Evolutionary conservation across 1,140 invertebrate species (phyloP), one percentile per base, ranked within the genome.

Genomic region (Papilio dardanus): DNA sequence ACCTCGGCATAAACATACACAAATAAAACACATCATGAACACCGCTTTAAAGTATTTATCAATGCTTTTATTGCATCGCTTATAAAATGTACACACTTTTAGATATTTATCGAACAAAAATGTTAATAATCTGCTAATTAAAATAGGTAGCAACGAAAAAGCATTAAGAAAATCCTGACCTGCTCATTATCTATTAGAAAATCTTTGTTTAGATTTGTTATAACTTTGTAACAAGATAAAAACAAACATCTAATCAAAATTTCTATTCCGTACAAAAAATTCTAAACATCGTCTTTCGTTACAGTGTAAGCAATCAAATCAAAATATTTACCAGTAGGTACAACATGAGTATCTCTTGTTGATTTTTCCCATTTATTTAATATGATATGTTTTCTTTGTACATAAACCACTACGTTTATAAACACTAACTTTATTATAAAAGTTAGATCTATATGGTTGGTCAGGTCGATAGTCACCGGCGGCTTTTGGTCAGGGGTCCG

Each of bases 401-500:
- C 12, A 10, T 14, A 35, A 35, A 5, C 33, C 6, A 2, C 46
- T 24, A 2, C 19, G 46, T 50, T 7, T 50, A 2, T 50, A 24
- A 28, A 58, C 10, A 58, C 8, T 24, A 24, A 14, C 2, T 46
- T 46, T 24, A 58, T 12, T 14, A 58, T 58, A 24, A 58, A 58
- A 8, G 19, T 1, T 12, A 24, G 19, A 10, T 58, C 6, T 24
- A 54, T 54, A 58, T 58, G 19, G 50, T 30, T 4, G 54, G 12
- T 62, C 54, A 14, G 54, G 24, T 62, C 24, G 54, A 62, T 62
- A 62, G 12, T 79, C 42, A 78, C 80, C 71, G 74, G 37, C 37
- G 42, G 58, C 35, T 81, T 83, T 85, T 81, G 82, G 84, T 40
- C 79, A 68, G 71, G 8, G 75, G 79, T 24, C 84, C 84, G 82